Evolutionary conservation across 2,113 vertebrate species (phyloP), one percentile per base, ranked within the genome.

Genomic region (Zosterops pallidus): DNA sequence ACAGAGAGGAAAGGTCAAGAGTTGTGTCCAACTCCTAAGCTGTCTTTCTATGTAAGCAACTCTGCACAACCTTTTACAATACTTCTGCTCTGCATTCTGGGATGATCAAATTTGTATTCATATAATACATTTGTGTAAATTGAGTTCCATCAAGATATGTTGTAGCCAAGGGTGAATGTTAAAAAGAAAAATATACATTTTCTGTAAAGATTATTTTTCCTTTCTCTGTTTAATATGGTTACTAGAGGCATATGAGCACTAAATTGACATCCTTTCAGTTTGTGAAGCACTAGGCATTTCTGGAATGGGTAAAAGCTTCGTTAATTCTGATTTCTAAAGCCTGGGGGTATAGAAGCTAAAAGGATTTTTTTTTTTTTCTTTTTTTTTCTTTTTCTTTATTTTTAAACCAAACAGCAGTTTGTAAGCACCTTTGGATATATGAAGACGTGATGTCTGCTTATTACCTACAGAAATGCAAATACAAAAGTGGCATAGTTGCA

Each of bases 251-350:
- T 85, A 77, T 39, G 55, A 94, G 11, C 19, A 47, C 53, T 94
- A 95, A 85, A 89, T 63, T 95, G 74, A 69, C 39, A 90, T 90
- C 44, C 39, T 62, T 89, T 87, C 59, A 41, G 37, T 90, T 85
- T 87, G 35, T 70, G 69, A 96, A 33, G 37, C 68, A 86, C 50
- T 70, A 31, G 70, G 29, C 50, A 65, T 67, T 94, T 88, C 33
- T 52, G 44, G 31, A 90, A 68, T 50, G n/a, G n/a, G 46, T 92
- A 93, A 94, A 90, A 94, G 67, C 65, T 94, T 95, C 0, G 0
- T 89, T 95, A 92, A 78, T 26, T 90, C 57, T 88, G 67, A 68
- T 87, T 89, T 87, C 72, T 92, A 69, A 55, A 87, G 70, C 55
- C 70, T 55, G 20, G 6, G 86, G 78, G 10, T 76, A 72, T 8